Base-by-base conservation (phyloP, 2,113 vertebrate species). In the Aphyosemion australe region DNA sequence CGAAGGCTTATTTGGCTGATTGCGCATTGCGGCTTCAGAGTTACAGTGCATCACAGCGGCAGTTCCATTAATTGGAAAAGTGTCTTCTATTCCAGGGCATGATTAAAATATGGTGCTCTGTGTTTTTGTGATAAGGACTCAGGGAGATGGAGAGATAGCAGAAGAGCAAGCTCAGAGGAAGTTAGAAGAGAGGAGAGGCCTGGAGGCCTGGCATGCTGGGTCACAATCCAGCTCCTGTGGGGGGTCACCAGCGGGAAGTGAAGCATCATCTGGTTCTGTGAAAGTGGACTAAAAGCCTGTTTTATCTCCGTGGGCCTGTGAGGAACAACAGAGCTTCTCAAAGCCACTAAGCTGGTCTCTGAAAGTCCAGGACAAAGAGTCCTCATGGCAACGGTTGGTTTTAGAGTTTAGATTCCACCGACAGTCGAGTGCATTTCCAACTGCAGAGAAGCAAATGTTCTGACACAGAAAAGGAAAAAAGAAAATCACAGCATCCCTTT, bases 1-100 rank as follows among this genome's bases (percentile, higher is more conserved):
- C 63, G 3, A 56, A 1, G 55, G 69, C 61, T 82, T 56, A 73
- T 72, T 79, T 82, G 74, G 76, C 57, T 56, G 42, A 58, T 66
- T 72, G 80, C 65, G 85, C 82, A 87, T 66, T 84, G 80, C 84
- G 46, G 84, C 71, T 83, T 61, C 74, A 10, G 80, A 81, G 80
- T 67, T 73, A 63, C 65, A 56, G 79, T 62, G 84, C 54, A 74
- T 78, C 81, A 78, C 61, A 14, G 53, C 70, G 67, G 85, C 69
- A 47, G 84, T 74, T 71, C 55, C 78, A 61, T 88, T 92, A 92
- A 92, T 92, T 92, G 89, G 88, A 91, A 92, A 90, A 85, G 85
- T 77, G 84, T 87, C 85, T 87, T 74, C 82, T 78, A 83, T 89
- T 91, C 63, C 71, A 72, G 77, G 87, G 80, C 87, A 87, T 85